Conservation (phyloP, 2,888 invertebrate genomes). For the Creontiades dilutus region DNA sequence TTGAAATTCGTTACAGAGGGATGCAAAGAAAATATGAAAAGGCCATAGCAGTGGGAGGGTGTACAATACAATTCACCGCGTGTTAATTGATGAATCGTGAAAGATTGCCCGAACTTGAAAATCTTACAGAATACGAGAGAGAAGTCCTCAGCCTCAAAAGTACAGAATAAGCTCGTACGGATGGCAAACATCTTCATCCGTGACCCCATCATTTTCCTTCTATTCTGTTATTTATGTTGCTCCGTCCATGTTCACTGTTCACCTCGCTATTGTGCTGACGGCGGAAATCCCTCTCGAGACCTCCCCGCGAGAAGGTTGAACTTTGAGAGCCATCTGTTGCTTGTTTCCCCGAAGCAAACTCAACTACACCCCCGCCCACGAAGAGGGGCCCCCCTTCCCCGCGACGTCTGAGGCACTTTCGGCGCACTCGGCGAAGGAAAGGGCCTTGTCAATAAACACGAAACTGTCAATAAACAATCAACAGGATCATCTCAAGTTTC, state of each 20-base stretch:
- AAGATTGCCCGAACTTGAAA: too few species aligned
- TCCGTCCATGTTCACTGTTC: constrained; percentile 8
- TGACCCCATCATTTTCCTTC: not conserved
- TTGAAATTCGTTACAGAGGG: too few species aligned
- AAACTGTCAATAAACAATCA: constrained; percentile 70
- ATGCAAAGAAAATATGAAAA: too few species aligned
- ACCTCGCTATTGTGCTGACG: not conserved
- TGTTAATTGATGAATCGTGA: too few species aligned
- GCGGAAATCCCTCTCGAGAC: constrained; percentile 13
- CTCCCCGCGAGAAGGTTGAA: constrained; percentile 33
- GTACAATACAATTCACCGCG: too few species aligned
- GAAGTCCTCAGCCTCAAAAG: too few species aligned
- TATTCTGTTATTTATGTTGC: not conserved
- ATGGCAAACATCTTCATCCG: too few species aligned
- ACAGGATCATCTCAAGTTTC: constrained; percentile 71
- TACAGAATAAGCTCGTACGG: too few species aligned
- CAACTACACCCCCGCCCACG: constrained; percentile 14
- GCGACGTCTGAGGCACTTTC: constrained; percentile 25
- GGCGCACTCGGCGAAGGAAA: constrained; percentile 14
- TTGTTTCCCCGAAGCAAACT: constrained; percentile 71
- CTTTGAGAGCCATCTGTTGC: constrained; percentile 70
- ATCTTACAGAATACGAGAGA: too few species aligned
- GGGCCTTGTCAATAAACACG: constrained; percentile 67
- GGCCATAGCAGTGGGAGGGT: too few species aligned
- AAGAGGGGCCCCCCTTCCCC: not conserved